Conservation (phyloP, 2,113 vertebrate genomes). For the Mastomys natalensis region DNA sequence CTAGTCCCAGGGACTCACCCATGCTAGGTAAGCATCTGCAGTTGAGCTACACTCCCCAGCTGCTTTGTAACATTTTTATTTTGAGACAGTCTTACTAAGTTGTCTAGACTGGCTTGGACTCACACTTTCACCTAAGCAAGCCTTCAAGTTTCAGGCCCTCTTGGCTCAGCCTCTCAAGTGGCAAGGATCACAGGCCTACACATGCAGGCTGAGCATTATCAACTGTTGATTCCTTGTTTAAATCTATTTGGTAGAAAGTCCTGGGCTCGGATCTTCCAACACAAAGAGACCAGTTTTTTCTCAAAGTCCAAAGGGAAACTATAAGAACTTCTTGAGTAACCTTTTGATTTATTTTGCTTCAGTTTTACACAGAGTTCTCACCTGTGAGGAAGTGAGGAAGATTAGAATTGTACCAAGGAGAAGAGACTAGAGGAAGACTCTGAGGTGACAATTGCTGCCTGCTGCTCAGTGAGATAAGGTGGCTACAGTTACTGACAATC, state of each 20-base stretch:
- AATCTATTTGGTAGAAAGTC: background rate
- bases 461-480: background rate
- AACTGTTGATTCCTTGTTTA: background rate
- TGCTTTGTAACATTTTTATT: background rate
- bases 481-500: background rate
- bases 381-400: background rate
- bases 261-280: background rate
- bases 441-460: background rate
- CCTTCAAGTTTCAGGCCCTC: background rate
- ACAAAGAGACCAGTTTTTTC: conserved; percentile 6
- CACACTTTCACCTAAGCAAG: background rate
- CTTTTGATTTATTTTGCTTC: background rate
- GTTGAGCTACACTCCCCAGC: background rate
- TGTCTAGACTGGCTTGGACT: background rate
- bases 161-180: background rate
- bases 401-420: background rate
- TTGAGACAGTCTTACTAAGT: background rate
- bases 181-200: background rate
- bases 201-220: background rate
- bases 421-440: background rate
- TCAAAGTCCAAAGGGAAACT: background rate
- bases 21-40: background rate
- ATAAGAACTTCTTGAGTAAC: background rate
- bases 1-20: background rate
- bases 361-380: background rate